A percentile compares a stretch with the other conserved stretches of the same genome.
phyloP scores from a whole-genome alignment of 2,888 invertebrate species.

The Stomorhina lunata region DNA sequence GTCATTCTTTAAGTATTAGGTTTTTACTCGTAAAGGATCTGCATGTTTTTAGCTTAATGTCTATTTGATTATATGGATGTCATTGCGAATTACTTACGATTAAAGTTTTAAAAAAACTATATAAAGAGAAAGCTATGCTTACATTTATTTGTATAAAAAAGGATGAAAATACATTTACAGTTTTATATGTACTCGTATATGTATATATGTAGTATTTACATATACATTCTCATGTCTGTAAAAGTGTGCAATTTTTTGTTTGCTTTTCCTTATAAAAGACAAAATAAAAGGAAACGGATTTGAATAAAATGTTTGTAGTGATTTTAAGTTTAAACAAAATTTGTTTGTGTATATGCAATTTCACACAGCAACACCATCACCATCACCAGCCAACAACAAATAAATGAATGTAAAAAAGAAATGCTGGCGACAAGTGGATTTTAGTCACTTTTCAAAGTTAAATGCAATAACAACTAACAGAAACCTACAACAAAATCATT shows the following conservation, averaged over 20 bases:
- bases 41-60: neutral
- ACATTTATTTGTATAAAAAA: neutral
- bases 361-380: neutral
- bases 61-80: conserved; percentile 6
- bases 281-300: conserved; percentile 43
- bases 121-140: neutral
- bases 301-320: conserved; percentile 47
- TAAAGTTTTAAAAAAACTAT: conserved; percentile 23
- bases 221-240: too few relatives aligned
- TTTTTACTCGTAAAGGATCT: neutral
- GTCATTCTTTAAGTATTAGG: neutral
- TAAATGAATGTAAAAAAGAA: conserved; percentile 13
- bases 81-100: conserved; percentile 35
- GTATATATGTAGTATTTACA: neutral
- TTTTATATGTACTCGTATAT: neutral
- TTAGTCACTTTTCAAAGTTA: conserved; percentile 52
- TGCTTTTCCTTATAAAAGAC: conserved; percentile 22
- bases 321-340: conserved; percentile 54
- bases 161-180: neutral
- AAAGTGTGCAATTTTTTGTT: neutral
- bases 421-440: conserved; percentile 55
- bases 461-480: neutral
- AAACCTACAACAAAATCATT: conserved; percentile 9
- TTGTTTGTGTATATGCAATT: conserved; percentile 5
- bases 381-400: too few relatives aligned